Conservation (phyloP, 2,888 invertebrate genomes). For the Caradrina clavipalpis region DNA sequence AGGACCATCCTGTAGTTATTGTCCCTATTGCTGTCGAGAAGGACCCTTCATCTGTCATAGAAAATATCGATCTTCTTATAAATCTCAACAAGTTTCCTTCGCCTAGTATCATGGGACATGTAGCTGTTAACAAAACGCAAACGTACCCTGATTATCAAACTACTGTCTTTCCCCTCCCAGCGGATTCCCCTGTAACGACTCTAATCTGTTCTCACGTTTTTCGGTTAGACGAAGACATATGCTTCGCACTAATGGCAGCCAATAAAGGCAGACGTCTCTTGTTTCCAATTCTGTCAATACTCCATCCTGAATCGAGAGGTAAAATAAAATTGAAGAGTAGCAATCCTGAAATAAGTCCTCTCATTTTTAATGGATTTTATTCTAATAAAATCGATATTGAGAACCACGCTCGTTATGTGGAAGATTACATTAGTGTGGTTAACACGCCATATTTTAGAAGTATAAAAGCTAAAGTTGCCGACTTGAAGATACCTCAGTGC, state of each 20-base stretch:
- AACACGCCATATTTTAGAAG: conserved; percentile 67
- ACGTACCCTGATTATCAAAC: conserved; percentile 74
- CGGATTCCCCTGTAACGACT: conserved; percentile 58
- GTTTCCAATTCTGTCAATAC: conserved; percentile 54
- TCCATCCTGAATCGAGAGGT: conserved; percentile 74
- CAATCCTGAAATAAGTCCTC: conserved; percentile 66
- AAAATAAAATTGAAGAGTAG: conserved; percentile 63
- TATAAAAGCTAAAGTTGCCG: conserved; percentile 59
- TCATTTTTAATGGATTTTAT: conserved; percentile 66
- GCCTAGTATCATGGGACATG: conserved; percentile 69
- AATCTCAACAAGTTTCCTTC: conserved; percentile 65
- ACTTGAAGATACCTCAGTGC: conserved; percentile 64
- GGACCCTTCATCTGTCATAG: conserved; percentile 42
- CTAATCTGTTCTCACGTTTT: conserved; percentile 61
- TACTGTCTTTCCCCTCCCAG: conserved; percentile 62
- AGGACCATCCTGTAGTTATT: conserved; percentile 70
- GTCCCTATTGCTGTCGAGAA: conserved; percentile 62
- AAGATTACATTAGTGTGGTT: conserved; percentile 64
- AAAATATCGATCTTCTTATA: conserved; percentile 60
- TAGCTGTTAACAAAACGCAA: conserved; percentile 67
- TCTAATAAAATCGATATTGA: conserved; percentile 68
- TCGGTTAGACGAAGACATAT: conserved; percentile 60
- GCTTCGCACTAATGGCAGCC: conserved; percentile 56
- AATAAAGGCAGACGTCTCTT: conserved; percentile 56
- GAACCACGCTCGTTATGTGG: conserved; percentile 56